phyloP scores from a whole-genome alignment of 2,113 vertebrate species.

The Bufo gargarizans region DNA sequence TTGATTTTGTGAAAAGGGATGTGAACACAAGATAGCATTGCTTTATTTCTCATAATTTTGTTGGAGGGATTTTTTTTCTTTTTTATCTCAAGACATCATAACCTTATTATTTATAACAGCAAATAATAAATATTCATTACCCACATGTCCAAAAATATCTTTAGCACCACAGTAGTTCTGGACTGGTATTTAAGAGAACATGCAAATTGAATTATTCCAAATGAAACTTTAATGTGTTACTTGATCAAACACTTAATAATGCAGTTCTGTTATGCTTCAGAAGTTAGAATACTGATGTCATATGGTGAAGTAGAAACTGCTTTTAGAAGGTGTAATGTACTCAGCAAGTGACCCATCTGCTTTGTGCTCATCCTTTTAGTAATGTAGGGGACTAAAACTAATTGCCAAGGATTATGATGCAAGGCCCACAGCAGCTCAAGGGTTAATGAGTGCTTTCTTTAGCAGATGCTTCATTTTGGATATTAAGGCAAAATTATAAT shows the following conservation, averaged over 20 bases:
- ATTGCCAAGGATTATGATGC: conserved; percentile 31
- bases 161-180: not conserved
- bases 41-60: not conserved
- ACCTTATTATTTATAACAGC: not conserved
- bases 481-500: conserved; percentile 56
- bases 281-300: not conserved
- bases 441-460: conserved; percentile 50
- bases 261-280: not conserved
- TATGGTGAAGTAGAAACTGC: not conserved
- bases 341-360: not conserved
- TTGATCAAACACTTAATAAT: not conserved
- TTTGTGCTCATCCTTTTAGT: not conserved
- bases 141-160: not conserved
- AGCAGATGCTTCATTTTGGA: conserved; percentile 40
- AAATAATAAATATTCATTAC: not conserved
- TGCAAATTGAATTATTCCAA: not conserved
- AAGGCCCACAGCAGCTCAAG: conserved; percentile 34
- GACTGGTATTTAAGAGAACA: not conserved
- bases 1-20: not conserved
- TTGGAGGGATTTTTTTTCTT: not conserved
- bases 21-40: not conserved
- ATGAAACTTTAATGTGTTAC: not conserved
- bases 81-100: not conserved
- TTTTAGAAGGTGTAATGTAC: not conserved
- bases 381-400: not conserved